These are phyloP conservation scores for Lepilemur septentrionalis DNA, from an alignment of 2,797 vertebrate genomes.

Conservation along the genomic window DNA sequence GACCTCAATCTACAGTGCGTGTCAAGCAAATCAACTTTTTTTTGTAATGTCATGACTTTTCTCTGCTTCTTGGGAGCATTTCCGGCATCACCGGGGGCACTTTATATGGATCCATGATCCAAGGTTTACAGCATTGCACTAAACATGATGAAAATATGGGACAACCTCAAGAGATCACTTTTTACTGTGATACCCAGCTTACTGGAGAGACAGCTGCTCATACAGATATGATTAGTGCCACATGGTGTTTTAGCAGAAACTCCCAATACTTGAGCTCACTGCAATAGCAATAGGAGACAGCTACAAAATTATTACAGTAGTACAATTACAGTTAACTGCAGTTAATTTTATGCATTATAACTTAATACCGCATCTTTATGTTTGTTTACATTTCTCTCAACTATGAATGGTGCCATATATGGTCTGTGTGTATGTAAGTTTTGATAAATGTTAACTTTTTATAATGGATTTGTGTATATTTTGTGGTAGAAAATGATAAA, in stretches of 20 bases:
- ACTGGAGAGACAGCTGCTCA: background rate
- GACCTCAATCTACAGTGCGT: background rate
- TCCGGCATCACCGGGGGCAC: background rate
- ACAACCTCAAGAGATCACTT: background rate
- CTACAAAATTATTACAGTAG: background rate
- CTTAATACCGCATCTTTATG: background rate
- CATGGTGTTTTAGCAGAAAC: background rate
- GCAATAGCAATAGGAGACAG: background rate
- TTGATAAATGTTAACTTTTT: background rate
- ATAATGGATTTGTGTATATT: background rate
- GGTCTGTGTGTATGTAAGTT: background rate
- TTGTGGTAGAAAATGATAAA: background rate
- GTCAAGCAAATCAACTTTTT: background rate
- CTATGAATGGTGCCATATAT: background rate
- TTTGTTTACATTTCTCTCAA: background rate
- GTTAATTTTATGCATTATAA: background rate
- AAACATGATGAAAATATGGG: background rate
- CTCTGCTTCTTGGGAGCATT: background rate
- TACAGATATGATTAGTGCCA: background rate
- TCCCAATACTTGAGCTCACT: background rate
- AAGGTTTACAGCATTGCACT: background rate
- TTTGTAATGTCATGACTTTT: background rate
- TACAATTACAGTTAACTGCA: background rate
- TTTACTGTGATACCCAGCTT: background rate
- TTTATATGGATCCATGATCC: background rate